phyloP scores from a whole-genome alignment of 2,888 invertebrate species.

The Caenorhabditis sp. region DNA sequence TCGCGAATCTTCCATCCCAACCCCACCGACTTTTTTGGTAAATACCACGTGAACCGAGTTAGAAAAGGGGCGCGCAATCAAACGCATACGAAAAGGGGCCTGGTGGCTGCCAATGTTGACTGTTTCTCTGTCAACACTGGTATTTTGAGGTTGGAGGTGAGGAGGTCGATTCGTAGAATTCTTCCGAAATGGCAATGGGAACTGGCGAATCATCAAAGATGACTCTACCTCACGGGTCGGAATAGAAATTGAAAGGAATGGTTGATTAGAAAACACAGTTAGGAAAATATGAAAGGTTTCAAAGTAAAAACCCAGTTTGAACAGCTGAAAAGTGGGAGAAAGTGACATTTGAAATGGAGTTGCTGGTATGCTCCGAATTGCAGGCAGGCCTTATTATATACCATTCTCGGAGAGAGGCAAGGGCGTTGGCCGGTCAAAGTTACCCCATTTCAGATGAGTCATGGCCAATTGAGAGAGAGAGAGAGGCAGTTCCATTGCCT shows the following conservation, averaged over 20 bases:
- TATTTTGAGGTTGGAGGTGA: slow-evolving; percentile 42
- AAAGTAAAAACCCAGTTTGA: background rate
- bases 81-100: slow-evolving; percentile 18
- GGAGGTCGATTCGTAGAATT: slow-evolving; percentile 20
- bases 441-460: slow-evolving; percentile 65
- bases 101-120: slow-evolving; percentile 58
- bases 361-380: slow-evolving; percentile 2
- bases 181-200: background rate
- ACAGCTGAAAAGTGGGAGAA: slow-evolving; percentile 8
- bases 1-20: slow-evolving; percentile 46
- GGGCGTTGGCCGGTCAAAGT: slow-evolving; percentile 68
- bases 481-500: slow-evolving; percentile 56
- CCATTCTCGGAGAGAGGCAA: slow-evolving; percentile 25
- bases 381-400: slow-evolving; percentile 44
- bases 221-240: slow-evolving; percentile 11
- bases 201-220: slow-evolving; percentile 56
- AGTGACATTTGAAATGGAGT: background rate
- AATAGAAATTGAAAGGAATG: background rate
- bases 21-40: slow-evolving; percentile 55
- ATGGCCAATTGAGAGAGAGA: slow-evolving; percentile 56
- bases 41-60: slow-evolving; percentile 61
- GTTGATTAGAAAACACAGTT: slow-evolving; percentile 24
- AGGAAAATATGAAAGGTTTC: background rate
- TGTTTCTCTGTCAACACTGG: slow-evolving; percentile 65
- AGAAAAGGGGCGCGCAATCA: slow-evolving; percentile 52